These are phyloP conservation scores for Lasioglossum albipes DNA, from an alignment of 1,140 invertebrate genomes.

Conservation along the genomic window DNA sequence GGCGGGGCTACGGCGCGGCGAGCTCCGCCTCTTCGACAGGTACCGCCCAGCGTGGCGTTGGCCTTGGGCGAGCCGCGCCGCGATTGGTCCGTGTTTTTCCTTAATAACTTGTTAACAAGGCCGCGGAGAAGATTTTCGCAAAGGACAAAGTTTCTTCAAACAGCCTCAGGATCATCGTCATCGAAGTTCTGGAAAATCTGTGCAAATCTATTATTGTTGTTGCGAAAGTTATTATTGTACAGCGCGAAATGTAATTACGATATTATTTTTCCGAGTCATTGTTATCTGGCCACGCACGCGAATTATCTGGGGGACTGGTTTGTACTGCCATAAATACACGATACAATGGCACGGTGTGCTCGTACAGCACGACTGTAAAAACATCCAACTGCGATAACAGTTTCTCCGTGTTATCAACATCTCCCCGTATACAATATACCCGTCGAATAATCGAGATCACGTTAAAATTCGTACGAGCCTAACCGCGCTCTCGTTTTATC, in stretches of 20 bases:
- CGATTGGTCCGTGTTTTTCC: no score
- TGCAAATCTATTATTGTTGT: no score
- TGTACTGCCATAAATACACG: constrained; percentile 8
- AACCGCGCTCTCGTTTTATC: neutral
- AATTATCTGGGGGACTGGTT: constrained; percentile 12
- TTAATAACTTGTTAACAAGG: no score
- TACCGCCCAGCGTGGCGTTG: no score
- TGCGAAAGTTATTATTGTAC: no score
- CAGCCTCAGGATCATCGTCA: no score
- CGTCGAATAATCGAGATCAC: neutral
- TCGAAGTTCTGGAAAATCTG: no score
- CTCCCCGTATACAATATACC: neutral
- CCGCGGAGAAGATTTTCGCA: no score
- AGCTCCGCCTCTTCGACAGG: no score
- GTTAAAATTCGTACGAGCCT: neutral
- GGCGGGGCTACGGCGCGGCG: no score
- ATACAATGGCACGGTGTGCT: neutral
- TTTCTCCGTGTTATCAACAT: neutral
- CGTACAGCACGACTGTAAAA: neutral
- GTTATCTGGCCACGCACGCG: neutral
- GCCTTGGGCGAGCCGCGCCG: no score
- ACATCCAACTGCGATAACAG: constrained; percentile 20
- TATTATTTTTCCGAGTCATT: neutral
- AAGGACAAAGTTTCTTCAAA: no score
- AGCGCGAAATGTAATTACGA: neutral